Conservation (phyloP, 2,113 vertebrate species). For the Urocynchramus pylzowi region DNA sequence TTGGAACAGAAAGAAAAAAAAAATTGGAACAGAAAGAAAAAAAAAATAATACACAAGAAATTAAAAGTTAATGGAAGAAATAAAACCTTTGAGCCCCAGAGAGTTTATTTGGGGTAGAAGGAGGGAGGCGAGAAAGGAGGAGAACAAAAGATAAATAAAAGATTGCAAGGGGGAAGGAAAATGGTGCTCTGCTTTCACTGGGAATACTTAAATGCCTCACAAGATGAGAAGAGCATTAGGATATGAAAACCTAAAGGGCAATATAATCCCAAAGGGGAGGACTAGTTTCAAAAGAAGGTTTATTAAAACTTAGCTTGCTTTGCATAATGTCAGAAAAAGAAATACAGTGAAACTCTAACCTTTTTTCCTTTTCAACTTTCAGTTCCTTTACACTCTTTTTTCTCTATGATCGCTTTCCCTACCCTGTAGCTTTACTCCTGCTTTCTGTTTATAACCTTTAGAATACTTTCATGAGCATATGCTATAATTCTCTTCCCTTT, state of each 20-base stretch:
- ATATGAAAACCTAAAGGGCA: conserved; percentile 47
- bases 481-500: conserved; percentile 85
- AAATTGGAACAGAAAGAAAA: not conserved
- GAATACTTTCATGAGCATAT: conserved; percentile 81
- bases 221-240: conserved; percentile 14
- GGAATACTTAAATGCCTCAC: conserved; percentile 26
- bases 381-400: conserved; percentile 61
- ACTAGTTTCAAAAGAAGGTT: conserved; percentile 43
- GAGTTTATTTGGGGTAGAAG: not conserved
- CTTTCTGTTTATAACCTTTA: conserved; percentile 81
- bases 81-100: not conserved
- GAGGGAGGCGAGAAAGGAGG: not conserved
- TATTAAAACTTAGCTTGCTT: conserved; percentile 46
- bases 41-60: not conserved
- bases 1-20: not conserved
- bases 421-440: conserved; percentile 50
- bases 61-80: not conserved
- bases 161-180: not conserved
- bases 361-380: conserved; percentile 34
- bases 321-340: conserved; percentile 24
- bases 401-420: conserved; percentile 17
- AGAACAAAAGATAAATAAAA: conserved; percentile 39
- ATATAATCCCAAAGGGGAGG: conserved; percentile 29
- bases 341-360: not conserved
- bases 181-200: not conserved